A percentile compares a stretch with the other conserved stretches of the same genome.
Conservation (phyloP, 92 coral and sea anemone species). For the Actinernus sp. region DNA sequence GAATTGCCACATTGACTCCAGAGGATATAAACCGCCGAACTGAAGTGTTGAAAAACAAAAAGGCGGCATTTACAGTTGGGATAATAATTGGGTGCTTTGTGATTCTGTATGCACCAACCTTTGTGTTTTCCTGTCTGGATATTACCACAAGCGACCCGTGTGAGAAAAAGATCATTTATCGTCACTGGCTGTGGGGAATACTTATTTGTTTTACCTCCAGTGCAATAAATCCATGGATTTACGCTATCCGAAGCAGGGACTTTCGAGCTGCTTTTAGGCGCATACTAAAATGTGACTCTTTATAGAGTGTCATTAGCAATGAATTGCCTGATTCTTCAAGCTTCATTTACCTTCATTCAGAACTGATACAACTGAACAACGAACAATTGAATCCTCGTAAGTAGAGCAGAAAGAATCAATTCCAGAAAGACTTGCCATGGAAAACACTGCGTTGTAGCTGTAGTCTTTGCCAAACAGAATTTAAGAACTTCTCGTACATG, state of each 20-base stretch:
- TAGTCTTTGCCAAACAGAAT: too few relatives aligned
- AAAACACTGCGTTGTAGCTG: too few relatives aligned
- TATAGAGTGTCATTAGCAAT: too few relatives aligned
- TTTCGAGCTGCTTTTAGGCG: conserved; percentile 45
- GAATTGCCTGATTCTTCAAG: too few relatives aligned
- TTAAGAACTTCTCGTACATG: too few relatives aligned
- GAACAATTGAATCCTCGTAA: too few relatives aligned
- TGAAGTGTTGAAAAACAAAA: conserved; percentile 62
- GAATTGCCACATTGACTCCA: conserved; percentile 51
- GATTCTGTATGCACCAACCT: conserved; percentile 70
- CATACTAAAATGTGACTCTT: too few relatives aligned
- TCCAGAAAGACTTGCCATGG: too few relatives aligned
- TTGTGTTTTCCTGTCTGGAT: conserved; percentile 64
- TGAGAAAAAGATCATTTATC: conserved; percentile 38
- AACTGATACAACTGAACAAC: too few relatives aligned
- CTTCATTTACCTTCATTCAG: too few relatives aligned
- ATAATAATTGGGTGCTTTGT: conserved; percentile 71
- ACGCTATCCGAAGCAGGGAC: conserved; percentile 67
- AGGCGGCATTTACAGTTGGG: conserved; percentile 77
- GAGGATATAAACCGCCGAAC: conserved; percentile 41
- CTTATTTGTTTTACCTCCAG: conserved; percentile 62
- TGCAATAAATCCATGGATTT: conserved; percentile 74
- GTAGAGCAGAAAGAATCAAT: too few relatives aligned
- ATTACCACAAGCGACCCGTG: conserved; percentile 48
- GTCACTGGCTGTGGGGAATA: conserved; percentile 83